Evolutionary conservation across 1,140 invertebrate genomes (phyloP), one percentile per base, ranked within the genome.

Genomic region (Reticulitermes speratus): DNA sequence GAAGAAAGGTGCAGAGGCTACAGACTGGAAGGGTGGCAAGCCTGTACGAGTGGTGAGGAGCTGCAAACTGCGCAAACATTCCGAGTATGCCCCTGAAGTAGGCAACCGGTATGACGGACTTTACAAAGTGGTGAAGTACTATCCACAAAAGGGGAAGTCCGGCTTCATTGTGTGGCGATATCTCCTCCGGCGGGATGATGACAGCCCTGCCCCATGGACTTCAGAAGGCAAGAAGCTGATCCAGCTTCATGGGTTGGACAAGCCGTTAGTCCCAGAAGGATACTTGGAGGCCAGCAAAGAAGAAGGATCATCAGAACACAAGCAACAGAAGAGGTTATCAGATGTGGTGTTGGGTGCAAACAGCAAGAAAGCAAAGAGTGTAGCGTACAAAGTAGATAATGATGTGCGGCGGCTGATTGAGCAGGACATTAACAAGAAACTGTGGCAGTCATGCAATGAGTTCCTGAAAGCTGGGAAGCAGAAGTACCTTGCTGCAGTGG

Each of bases 101-200:
- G 97, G 97, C 48, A 93, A 94, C 86, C 91, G 93, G 92, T 96
- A 96, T 89, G 94, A 96, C 91, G 95, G 95, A 6, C 93, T 96
- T 75, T 96, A 96, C 89, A 96, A 96, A 91, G 94, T 97, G 12
- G 95, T 96, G 0, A 97, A 96, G 88, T 98, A 97, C 90, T 97
- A 96, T 91, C 95, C 95, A 8, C 94, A 96, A 89, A 95, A 94
- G 87, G 96, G 96, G 21, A 93, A 96, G 88, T 95, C 96, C 82
- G 96, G 96, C 3, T 97, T 95, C 89, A 91, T 93, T 14, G 95
- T 98, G 21, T 98, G 96, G 96, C 93, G 95, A 82, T 98, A 96
- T 89, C 88, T 96, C 23, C 90, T 98, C 69, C 91, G 94, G 86
- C 91, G 97, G 88, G 97, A 98, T 90, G 97, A 98, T 91, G 94